Base-by-base conservation (phyloP, 2,888 invertebrate species). In the Xylota sylvarum region DNA sequence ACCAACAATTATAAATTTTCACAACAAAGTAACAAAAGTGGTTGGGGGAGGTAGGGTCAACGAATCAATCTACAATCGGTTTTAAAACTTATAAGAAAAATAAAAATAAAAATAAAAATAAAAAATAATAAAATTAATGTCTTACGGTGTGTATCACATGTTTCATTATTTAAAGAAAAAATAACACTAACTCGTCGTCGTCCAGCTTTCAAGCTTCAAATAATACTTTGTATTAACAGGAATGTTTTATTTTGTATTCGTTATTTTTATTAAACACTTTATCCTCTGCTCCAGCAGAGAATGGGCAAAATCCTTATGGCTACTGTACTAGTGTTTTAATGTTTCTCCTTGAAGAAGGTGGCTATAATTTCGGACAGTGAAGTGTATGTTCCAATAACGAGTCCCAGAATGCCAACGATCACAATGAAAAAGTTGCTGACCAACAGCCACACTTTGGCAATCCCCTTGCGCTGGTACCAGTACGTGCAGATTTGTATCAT, bases 401-500 rank as follows among this genome's bases (percentile, higher is more conserved):
- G 94, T 0, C 96, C 96, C 4, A 96, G 92, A 0, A 94, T 89
- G 1, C 96, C 96, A 89, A 96, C 95, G 1, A 95, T 89, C 0
- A 96, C 94, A 4, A 96, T 93, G 6, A 95, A 92, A 70, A 93
- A 92, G 90, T 96, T 95, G 91, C 95, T 95, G 9, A 94, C 87
- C 3, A 95, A 89, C 93, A 96, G 94, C 88, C 95, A 93, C 5
- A 93, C 91, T 88, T 94, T 94, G 76, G 94, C 93, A 0, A 93
- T 90, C 12, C 94, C 94, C 0, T 93, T 93, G 5, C 93, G 94
- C 73, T 94, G 93, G 89, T 95, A 94, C 97, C 97, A 98, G 91
- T 96, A 96, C 0, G 96, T 96, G 91, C 96, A 95, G 88, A 96
- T 94, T 90, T 98, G 96, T 88, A 98, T 96, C 86, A 97, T 93